Base-by-base conservation (phyloP, 2,888 invertebrate species). In the Icerya purchasi region DNA sequence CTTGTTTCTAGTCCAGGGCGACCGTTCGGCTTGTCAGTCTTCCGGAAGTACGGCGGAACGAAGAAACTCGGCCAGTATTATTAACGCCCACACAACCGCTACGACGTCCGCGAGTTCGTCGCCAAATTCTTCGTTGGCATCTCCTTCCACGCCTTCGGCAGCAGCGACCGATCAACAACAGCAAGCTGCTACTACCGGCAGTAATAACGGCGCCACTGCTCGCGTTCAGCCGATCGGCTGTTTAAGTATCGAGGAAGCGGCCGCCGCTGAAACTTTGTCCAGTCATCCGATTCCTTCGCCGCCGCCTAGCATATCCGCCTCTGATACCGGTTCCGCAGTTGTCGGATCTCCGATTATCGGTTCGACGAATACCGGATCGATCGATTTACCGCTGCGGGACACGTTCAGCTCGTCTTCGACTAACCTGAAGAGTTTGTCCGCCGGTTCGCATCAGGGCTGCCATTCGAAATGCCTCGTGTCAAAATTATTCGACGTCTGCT, bases 401-500 rank as follows among this genome's bases (percentile, higher is more conserved):
- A 58, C 61, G 51, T 62, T 61, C 58, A 60, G 54, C 52, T 59
- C 62, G 10, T 63, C 62, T 3, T 61, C 62, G 5, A 61, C 62
- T 22, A 59, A 62, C 56, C 56, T 58, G 50, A 55, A 50, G 22
- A 60, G 53, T 20, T 57, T 57, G 22, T 24, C 36, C 24, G 24
- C 53, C 22, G 59, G 57, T 22, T 61, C 50, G 54, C 64, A 63
- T 21, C n/a, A n/a, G n/a, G 65, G 65, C 52, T 66, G 65, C 53
- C 63, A 64, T 58, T 63, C 71, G 70, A 82, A 87, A 70, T 86
- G 82, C 73, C 78, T 93, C 68, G 91, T 92, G 63, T 91, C 91
- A 60, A 92, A 92, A 72, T 76, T 94, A 65, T 94, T 94, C 74
- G 94, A 94, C 74, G 93, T 94, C 49, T 92, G 90, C 69, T 87